Evolutionary conservation across 2,797 vertebrate species (phyloP), one percentile per base, ranked within the genome.

Genomic region (Lindbergichthys nudifrons): DNA sequence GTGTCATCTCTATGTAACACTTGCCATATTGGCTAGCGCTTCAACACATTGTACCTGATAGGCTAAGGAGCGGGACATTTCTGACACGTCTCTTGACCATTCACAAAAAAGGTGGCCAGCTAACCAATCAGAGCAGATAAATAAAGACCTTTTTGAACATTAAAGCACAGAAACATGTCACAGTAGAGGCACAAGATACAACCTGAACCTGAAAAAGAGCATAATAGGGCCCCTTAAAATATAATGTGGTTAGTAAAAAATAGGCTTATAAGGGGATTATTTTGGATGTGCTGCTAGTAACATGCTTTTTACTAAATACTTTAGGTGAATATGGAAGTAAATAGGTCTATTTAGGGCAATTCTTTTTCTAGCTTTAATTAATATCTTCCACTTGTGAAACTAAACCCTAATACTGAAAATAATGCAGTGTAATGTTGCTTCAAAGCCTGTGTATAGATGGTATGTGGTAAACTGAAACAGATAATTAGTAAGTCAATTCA

Each of bases 391-490:
- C 45, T 21, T 54, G 5, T 69, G 21, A 69, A 64, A 58, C 52
- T 43, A 65, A 45, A 42, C 9, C 3, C 2, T 32, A 21, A 23
- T 5, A 51, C 6, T 18, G 7, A 65, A 89, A 61, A 58, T 41
- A 32, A 42, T 42, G 84, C 70, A 84, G 19, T 8, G 85, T 89
- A 23, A 32, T 10, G 18, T 10, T 39, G 21, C 41, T 39, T 46
- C 26, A 62, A 15, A 64, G 10, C 5, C 21, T 6, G n/a, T 23
- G 23, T 42, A 30, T 42, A 13, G 43, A 48, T 11, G 45, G 13
- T 32, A 45, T 19, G 45, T 21, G 19, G n/a, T 9, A 32, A 48
- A 48, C 2, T 54, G 4, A 51, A 39, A 21, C 26, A 0, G 54
- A 21, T 3, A 48, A 21, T 5, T 14, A 30, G 15, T 3, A 41